Evolutionary conservation across 1,140 invertebrate genomes (phyloP), one percentile per base, ranked within the genome.

Genomic region (Drosophila chauvacae): DNA sequence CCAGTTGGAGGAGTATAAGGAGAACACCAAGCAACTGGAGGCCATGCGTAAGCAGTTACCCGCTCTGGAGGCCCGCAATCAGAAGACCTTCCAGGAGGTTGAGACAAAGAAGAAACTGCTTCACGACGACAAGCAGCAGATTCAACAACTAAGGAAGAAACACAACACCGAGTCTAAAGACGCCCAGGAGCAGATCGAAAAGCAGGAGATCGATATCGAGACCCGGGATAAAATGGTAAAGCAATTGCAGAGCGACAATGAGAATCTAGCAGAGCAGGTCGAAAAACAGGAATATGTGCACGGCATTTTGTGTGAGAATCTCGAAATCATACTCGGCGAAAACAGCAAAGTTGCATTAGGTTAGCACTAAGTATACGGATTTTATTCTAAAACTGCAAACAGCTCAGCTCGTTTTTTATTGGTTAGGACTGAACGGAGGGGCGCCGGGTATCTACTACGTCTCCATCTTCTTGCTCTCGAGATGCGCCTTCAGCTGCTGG

Each of bases 401-500:
- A 37, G 70, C 55, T 72, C 66, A 72, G 66, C 68, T 73, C 39
- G 70, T 60, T 73, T 72, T 39, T 72, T 56, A 56, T 56, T 73
- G 70, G 70, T 73, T 73, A 73, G 70, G 64, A 77, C 33, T 37
- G 73, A 69, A 77, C 76, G 53, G 37, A 26, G 30, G 64, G 69
- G 16, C 11, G 45, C 53, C 51, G 55, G 74, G 65, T 79, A 7
- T 26, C 50, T 20, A 51, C 53, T 81, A 91, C 65, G 90, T 91
- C 62, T 92, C 91, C 91, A 92, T 92, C 73, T 91, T 91, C 69
- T 88, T 92, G 87, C 66, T 92, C 51, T 92, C 90, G 64, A 93
- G 66, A 76, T 93, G 92, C 7, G 88, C 85, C 53, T 97, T 97
- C 37, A 99, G 93, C 92, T 99, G 98, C 91, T 97, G 95, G 92